Evolutionary conservation across 2,888 invertebrate species (phyloP).

Genomic region (Drosophila melanosoma): DNA sequence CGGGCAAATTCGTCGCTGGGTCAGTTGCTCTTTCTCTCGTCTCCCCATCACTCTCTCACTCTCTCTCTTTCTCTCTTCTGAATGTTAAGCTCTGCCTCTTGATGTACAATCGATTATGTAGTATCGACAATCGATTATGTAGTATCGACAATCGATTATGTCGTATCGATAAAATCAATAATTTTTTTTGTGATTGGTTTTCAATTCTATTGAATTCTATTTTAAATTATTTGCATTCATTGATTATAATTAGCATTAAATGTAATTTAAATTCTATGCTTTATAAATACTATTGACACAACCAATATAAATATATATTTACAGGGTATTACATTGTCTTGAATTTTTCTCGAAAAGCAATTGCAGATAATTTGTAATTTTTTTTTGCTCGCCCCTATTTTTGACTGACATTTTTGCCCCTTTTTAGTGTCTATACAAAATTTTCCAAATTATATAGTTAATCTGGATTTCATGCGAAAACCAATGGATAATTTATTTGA

Average conservation of each 20-base stretch:
- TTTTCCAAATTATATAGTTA: neutral
- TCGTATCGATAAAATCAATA: neutral
- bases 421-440: neutral
- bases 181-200: neutral
- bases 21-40: conserved; percentile 15
- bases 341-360: neutral
- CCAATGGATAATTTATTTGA: neutral
- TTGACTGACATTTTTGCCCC: neutral
- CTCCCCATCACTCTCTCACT: neutral
- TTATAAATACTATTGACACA: neutral
- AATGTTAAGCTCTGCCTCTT: neutral
- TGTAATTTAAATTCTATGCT: neutral
- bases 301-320: neutral
- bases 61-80: neutral
- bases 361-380: neutral
- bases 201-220: too few species aligned
- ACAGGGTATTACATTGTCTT: neutral
- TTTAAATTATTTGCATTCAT: too few species aligned
- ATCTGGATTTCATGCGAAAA: neutral
- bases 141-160: neutral
- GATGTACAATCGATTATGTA: neutral
- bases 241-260: too few species aligned
- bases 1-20: conserved; percentile 39
- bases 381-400: neutral
- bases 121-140: neutral